Evolutionary conservation across 2,113 vertebrate genomes (phyloP).

Genomic region (Eulacestoma nigropectus): DNA sequence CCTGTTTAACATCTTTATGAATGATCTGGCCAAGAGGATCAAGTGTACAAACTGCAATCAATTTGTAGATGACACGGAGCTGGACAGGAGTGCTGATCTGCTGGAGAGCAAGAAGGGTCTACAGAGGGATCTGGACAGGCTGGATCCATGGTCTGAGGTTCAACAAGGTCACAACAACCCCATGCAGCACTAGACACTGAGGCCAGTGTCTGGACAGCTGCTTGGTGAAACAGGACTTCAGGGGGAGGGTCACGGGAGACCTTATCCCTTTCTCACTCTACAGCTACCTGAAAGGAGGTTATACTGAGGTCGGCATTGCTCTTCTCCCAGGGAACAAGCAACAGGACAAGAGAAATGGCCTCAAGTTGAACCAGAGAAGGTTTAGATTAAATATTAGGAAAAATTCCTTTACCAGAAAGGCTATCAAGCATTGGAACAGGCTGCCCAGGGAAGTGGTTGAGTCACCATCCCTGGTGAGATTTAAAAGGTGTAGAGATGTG

Average conservation of each 20-base stretch:
- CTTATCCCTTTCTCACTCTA: fast-evolving
- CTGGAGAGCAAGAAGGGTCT: not conserved
- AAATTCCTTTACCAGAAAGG: not conserved
- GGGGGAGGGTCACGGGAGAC: not conserved
- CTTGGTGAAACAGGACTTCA: not conserved
- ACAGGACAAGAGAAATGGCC: fast-evolving
- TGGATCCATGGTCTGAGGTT: not conserved
- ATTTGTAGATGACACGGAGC: not conserved
- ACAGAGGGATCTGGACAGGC: not conserved
- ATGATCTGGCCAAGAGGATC: not conserved
- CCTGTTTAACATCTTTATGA: not conserved
- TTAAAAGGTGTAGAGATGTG: not conserved
- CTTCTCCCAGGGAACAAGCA: not conserved
- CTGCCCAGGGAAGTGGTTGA: not conserved
- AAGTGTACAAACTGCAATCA: not conserved
- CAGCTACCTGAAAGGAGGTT: not conserved
- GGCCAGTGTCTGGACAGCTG: not conserved
- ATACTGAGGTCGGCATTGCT: fast-evolving
- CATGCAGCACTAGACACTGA: not conserved
- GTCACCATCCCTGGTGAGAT: not conserved
- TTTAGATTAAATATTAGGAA: not conserved
- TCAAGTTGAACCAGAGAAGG: not conserved
- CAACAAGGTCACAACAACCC: not conserved
- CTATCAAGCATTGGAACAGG: not conserved
- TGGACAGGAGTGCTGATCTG: not conserved